A percentile compares a stretch with the other conserved stretches of the same genome.
Evolutionary conservation across 2,797 vertebrate species (phyloP).

Genomic region (Melopsittacus undulatus): DNA sequence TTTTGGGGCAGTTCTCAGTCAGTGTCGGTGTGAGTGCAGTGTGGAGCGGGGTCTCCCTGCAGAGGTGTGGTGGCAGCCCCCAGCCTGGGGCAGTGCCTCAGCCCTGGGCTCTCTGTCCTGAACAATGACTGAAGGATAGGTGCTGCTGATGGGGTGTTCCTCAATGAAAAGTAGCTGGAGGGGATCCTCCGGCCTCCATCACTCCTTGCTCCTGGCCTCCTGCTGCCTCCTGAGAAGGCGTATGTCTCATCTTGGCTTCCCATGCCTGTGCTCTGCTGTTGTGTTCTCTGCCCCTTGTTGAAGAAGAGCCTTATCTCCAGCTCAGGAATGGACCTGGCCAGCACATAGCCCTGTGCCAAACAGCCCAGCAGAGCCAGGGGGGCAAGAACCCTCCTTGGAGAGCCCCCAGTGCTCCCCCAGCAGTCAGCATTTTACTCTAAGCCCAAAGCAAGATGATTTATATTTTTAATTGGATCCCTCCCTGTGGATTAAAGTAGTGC

Average conservation of each 20-base stretch:
- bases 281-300: neutral
- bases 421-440: neutral
- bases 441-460: neutral
- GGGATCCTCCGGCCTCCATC: neutral
- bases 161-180: neutral
- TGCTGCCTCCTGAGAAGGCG: neutral
- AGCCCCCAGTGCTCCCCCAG: neutral
- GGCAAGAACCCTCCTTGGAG: neutral
- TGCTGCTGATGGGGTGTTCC: neutral
- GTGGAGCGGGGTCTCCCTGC: too few species aligned
- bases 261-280: neutral
- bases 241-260: neutral
- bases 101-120: neutral
- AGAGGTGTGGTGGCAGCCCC: too few species aligned
- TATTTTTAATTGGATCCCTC: conserved; percentile 19
- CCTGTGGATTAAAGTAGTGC: conserved; percentile 17
- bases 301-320: neutral
- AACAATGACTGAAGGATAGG: fast-evolving
- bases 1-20: fast-evolving
- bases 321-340: neutral
- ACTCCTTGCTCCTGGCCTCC: neutral
- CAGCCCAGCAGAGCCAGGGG: neutral
- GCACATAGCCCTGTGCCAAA: neutral
- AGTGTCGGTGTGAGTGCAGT: too few species aligned
- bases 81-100: neutral